Percentiles rank a stretch among this genome's conserved stretches.
These are phyloP conservation scores for Diarsia rubi DNA, from an alignment of 2,888 invertebrate species.

Conservation along the genomic window DNA sequence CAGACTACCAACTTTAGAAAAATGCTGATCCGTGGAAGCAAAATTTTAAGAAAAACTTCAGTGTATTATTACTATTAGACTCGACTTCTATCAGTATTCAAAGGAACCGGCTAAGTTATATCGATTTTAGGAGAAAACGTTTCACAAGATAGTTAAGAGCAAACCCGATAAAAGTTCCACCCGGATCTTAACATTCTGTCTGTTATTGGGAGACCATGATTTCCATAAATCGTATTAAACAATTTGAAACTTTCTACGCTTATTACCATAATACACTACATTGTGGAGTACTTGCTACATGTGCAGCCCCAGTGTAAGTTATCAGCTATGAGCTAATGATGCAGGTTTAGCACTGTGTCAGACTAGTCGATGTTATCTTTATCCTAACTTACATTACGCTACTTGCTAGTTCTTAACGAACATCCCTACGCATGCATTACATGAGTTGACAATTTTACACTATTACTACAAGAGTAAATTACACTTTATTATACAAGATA, in stretches of 20 bases:
- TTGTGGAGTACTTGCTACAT: slow-evolving; percentile 34
- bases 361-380: slow-evolving; percentile 13
- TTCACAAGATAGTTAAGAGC: slow-evolving; percentile 29
- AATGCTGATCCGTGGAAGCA: slow-evolving; percentile 62
- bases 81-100: slow-evolving; percentile 71
- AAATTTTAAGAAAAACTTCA: slow-evolving; percentile 48
- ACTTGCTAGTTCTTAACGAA: slow-evolving; percentile 49
- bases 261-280: slow-evolving; percentile 41
- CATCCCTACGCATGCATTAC: slow-evolving; percentile 48
- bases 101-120: slow-evolving; percentile 72
- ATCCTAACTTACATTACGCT: slow-evolving; percentile 46
- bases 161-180: slow-evolving; percentile 39
- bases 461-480: slow-evolving; percentile 43
- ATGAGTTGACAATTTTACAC: slow-evolving; percentile 36
- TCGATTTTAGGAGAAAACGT: slow-evolving; percentile 21
- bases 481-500: slow-evolving; percentile 28
- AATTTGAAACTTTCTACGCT: slow-evolving; percentile 44
- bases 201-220: slow-evolving; percentile 58
- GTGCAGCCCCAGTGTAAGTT: slow-evolving; percentile 19
- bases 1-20: slow-evolving; percentile 65
- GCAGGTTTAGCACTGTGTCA: slow-evolving; percentile 1
- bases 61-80: slow-evolving; percentile 53
- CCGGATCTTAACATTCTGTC: slow-evolving; percentile 41
- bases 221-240: slow-evolving; percentile 50
- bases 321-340: slow-evolving; percentile 15